Percentiles rank a stretch among this genome's conserved stretches.
These are phyloP conservation scores for Rhinogobio ventralis DNA, from an alignment of 2,797 vertebrate species.

Conservation along the genomic window DNA sequence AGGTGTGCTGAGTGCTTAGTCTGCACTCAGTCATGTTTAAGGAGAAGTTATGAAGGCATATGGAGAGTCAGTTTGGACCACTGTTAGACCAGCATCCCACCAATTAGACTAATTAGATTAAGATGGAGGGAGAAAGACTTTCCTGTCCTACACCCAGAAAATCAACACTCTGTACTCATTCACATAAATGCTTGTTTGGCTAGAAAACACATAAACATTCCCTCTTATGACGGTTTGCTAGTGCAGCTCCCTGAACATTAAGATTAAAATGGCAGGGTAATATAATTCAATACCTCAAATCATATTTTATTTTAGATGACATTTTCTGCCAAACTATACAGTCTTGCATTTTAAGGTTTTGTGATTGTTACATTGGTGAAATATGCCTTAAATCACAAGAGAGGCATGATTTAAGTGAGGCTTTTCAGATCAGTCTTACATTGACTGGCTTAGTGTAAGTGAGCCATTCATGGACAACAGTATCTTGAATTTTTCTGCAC, in stretches of 20 bases:
- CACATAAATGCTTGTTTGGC: not conserved
- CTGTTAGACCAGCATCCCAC: not conserved
- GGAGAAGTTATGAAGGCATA: constrained; percentile 27
- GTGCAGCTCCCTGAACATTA: not conserved
- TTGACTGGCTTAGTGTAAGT: not conserved
- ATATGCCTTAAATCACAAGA: not conserved
- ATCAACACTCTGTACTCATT: not conserved
- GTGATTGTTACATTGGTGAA: not conserved
- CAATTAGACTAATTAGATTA: constrained; percentile 33
- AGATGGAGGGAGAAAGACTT: not conserved
- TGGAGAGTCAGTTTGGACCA: constrained; percentile 17
- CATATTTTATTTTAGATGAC: not conserved
- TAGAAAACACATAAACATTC: not conserved
- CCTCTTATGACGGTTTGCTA: not conserved
- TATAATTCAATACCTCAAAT: not conserved
- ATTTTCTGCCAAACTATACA: not conserved
- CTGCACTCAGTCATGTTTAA: constrained; percentile 1
- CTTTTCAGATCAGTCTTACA: constrained; percentile 1
- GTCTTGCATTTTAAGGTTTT: not conserved
- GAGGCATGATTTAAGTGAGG: not conserved
- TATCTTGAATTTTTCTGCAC: not conserved
- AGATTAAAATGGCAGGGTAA: not conserved
- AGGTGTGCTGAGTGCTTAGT: constrained; percentile 22
- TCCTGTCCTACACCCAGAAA: constrained; percentile 4
- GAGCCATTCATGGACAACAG: not conserved